Conservation (phyloP, 2,113 vertebrate genomes). For the Pituophis catenifer region DNA sequence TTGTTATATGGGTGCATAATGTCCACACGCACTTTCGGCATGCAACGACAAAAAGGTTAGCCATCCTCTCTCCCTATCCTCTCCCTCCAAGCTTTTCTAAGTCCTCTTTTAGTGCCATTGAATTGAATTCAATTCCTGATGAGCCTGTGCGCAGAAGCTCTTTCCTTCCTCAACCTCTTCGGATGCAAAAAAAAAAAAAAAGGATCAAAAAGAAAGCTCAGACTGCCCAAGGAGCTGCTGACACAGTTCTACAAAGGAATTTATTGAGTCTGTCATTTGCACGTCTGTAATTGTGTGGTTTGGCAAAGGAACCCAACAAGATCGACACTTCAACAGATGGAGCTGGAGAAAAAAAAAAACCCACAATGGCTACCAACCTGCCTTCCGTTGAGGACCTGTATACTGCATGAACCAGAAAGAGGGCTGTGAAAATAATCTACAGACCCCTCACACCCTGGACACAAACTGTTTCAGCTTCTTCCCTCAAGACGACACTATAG, state of each 20-base stretch:
- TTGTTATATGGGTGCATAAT: no score
- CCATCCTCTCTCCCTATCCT: no score
- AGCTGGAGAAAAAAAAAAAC: background rate
- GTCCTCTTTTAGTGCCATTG: background rate
- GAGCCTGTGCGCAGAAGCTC: background rate
- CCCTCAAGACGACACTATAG: background rate
- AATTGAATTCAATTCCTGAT: background rate
- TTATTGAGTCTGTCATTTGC: background rate
- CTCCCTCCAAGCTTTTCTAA: background rate
- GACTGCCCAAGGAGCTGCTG: background rate
- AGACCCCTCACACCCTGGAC: background rate
- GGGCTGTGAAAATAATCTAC: background rate
- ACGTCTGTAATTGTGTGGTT: background rate
- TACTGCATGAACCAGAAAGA: background rate
- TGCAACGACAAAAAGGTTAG: no score
- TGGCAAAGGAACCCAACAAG: background rate
- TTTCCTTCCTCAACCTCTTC: background rate
- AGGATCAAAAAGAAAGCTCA: background rate
- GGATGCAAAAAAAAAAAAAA: no score
- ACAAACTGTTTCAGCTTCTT: background rate
- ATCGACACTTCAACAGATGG: background rate
- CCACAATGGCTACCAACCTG: background rate
- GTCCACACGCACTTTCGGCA: no score
- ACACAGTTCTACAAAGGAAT: background rate
- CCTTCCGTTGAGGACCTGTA: background rate